Base-by-base conservation (phyloP, 2,888 invertebrate species). In the Griposia aprilina region DNA sequence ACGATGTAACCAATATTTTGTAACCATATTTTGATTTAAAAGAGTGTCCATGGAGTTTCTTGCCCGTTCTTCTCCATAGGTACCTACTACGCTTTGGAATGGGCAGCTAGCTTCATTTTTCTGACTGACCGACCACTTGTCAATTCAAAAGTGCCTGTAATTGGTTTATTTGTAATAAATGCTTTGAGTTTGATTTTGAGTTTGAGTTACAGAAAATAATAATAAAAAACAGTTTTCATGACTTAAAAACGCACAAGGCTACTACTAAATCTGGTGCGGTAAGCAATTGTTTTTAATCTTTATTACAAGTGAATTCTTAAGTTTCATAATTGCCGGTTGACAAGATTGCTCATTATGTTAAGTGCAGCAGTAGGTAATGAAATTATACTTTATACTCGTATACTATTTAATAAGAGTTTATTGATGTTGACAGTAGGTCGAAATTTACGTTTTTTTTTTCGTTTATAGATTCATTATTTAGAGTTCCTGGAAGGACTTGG, bases 301-400 rank as follows among this genome's bases (percentile, higher is more conserved):
- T 70, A 13, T 72, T n/a, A 48, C 69, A 72, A 48, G n/a, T 30
- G 2, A 68, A 68, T 68, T 48, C 23, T 48, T 17, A 60, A 17
- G 48, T n/a, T 48, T 8, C 30, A 36, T 72, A 8, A 50, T 72
- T 36, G 15, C 72, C n/a, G 72, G 71, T 70, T 48, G 10, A 20
- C 8, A 36, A n/a, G 36, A 50, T 20, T 20, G 2, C 8, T 20
- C 70, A 70, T 72, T 72, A 17, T 70, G 48, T 36, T 70, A 36
- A 50, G 36, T 71, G 36, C 72, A 70, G n/a, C 48, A 72, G n/a
- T 71, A n/a, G n/a, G n/a, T n/a, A 71, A 50, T 73, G 20, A 36
- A 73, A 73, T 50, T 71, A 48, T 68, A 69, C n/a, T 36, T 36
- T 36, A 2, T 17, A 66, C 30, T n/a, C n/a, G n/a, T n/a, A n/a